Percentiles rank a stretch among this genome's conserved stretches.
Conservation (phyloP, 2,113 vertebrate genomes). For the Meriones unguiculatus region DNA sequence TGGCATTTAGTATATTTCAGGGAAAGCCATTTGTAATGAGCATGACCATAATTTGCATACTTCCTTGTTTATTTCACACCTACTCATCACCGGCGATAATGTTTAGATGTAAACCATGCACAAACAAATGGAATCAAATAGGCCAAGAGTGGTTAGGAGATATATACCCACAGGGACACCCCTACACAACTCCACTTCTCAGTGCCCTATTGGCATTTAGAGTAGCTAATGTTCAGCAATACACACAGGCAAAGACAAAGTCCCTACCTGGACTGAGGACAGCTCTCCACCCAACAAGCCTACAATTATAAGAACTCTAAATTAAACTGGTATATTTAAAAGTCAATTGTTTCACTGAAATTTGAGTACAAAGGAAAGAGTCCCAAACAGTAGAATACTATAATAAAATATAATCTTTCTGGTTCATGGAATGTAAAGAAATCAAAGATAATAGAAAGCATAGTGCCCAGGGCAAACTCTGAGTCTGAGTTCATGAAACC, state of each 20-base stretch:
- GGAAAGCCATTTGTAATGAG: slow-evolving; percentile 16
- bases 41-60: background rate
- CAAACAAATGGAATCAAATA: slow-evolving; percentile 8
- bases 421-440: slow-evolving; percentile 16
- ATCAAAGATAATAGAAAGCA: background rate
- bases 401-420: background rate
- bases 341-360: slow-evolving; percentile 25
- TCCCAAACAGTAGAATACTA: background rate
- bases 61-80: slow-evolving; percentile 27
- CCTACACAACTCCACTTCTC: background rate
- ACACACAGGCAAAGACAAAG: background rate
- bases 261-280: background rate
- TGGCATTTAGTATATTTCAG: background rate
- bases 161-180: background rate
- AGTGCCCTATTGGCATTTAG: background rate
- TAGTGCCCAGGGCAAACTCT: background rate
- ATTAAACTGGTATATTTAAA: background rate
- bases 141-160: background rate
- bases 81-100: background rate
- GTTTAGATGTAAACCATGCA: background rate
- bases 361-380: slow-evolving; percentile 33
- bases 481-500: background rate
- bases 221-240: background rate
- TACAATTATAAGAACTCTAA: background rate
- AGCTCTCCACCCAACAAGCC: background rate